phyloP scores from a whole-genome alignment of 1,140 invertebrate species.

The Drosophila kepulauana region DNA sequence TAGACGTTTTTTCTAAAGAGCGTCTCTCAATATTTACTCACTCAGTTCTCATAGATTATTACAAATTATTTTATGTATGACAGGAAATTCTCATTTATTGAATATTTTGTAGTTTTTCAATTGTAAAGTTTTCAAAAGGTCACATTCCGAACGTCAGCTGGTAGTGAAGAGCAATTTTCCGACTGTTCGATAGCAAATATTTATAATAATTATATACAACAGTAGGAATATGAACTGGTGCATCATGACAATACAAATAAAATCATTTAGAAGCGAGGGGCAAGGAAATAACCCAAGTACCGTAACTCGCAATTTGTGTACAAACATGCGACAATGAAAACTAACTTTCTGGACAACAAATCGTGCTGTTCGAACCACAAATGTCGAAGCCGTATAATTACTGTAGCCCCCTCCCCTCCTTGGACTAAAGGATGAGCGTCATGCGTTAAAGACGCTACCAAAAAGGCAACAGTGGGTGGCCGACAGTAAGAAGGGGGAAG shows the following conservation, averaged over 20 bases:
- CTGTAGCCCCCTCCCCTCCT: neutral
- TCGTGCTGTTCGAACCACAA: constrained; percentile 42
- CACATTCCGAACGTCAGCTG: constrained; percentile 28
- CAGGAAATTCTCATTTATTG: too few relatives aligned
- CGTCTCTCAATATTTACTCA: too few relatives aligned
- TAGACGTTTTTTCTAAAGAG: too few relatives aligned
- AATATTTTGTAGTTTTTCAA: neutral
- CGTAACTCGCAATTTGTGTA: constrained; percentile 65
- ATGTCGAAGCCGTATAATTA: constrained; percentile 54
- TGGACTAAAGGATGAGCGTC: constrained; percentile 62
- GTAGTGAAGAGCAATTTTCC: constrained; percentile 29
- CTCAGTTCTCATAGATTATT: too few relatives aligned
- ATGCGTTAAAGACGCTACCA: constrained; percentile 67
- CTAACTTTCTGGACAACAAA: constrained; percentile 79
- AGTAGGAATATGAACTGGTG: constrained; percentile 4
- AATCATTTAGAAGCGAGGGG: constrained; percentile 51
- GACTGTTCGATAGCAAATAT: constrained; percentile 63
- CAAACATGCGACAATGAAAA: constrained; percentile 80
- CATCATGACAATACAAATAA: constrained; percentile 56
- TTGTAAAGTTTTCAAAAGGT: neutral
- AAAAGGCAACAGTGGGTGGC: neutral
- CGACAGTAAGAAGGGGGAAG: neutral
- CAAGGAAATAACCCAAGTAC: neutral
- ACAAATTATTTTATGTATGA: too few relatives aligned
- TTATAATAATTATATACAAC: constrained; percentile 75